phyloP scores from a whole-genome alignment of 1,140 invertebrate genomes.

The Sycobia sp. region DNA sequence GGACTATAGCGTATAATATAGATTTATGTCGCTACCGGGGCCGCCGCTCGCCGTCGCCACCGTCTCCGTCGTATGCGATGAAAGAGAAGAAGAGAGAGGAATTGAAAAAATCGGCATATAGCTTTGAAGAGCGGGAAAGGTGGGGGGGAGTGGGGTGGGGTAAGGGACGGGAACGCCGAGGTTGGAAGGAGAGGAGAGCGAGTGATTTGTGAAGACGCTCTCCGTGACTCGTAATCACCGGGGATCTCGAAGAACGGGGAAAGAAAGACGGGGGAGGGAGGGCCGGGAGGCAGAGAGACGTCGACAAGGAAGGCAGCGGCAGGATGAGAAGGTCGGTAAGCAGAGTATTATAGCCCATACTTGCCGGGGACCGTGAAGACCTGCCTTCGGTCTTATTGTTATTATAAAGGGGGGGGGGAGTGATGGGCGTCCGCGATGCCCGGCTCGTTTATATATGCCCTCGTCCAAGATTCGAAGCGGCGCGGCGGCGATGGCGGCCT shows the following conservation, averaged over 20 bases:
- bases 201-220: conserved; percentile 58
- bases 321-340: conserved; percentile 21
- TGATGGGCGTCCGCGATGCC: conserved; percentile 51
- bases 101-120: conserved; percentile 19
- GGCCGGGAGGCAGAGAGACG: conserved; percentile 22
- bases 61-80: background rate
- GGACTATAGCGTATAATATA: conserved; percentile 47
- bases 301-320: conserved; percentile 26
- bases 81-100: conserved; percentile 4
- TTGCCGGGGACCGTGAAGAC: too few relatives aligned
- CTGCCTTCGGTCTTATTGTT: conserved; percentile 60
- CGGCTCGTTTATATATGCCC: conserved; percentile 59
- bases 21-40: conserved; percentile 48
- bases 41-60: too few relatives aligned
- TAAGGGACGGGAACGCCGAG: too few relatives aligned
- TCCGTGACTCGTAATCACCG: conserved; percentile 54
- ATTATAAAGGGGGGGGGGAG: conserved; percentile 57
- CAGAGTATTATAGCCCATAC: too few relatives aligned
- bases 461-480: conserved; percentile 54
- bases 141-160: too few relatives aligned
- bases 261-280: too few relatives aligned
- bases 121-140: too few relatives aligned
- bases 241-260: conserved; percentile 50
- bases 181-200: conserved; percentile 19
- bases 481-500: too few relatives aligned